Evolutionary conservation across 2,888 invertebrate genomes (phyloP).

Genomic region (Tachina fera): DNA sequence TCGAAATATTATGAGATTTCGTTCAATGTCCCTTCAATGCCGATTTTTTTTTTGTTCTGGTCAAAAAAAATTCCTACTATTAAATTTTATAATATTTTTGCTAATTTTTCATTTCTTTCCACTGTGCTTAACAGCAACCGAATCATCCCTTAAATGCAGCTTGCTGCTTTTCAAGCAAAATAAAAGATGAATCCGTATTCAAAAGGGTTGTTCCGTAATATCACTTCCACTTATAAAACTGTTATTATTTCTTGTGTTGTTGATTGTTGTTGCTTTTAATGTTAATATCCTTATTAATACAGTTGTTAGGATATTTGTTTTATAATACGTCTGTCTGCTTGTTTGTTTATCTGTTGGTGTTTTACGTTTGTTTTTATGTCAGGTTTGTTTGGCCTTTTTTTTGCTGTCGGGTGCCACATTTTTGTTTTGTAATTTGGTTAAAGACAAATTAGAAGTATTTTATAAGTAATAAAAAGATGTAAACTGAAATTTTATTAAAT

Average conservation of each 20-base stretch:
- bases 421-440: slow-evolving; percentile 55
- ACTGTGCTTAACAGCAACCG: slow-evolving; percentile 18
- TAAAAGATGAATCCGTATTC: slow-evolving; percentile 23
- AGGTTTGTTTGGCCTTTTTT: slow-evolving; percentile 5
- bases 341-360: not conserved
- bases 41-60: no score
- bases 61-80: not conserved
- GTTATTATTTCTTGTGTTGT: slow-evolving; percentile 65
- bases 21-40: no score
- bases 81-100: not conserved
- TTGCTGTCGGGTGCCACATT: slow-evolving; percentile 30
- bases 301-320: slow-evolving; percentile 66
- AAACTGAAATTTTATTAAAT: slow-evolving; percentile 41
- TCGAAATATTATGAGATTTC: no score
- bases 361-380: slow-evolving; percentile 2
- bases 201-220: slow-evolving; percentile 47
- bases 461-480: slow-evolving; percentile 53
- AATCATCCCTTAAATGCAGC: slow-evolving; percentile 32
- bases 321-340: slow-evolving; percentile 38
- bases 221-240: slow-evolving; percentile 47
- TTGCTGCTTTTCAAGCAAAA: not conserved
- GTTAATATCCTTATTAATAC: slow-evolving; percentile 65
- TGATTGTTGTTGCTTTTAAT: slow-evolving; percentile 74
- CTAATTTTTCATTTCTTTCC: not conserved
- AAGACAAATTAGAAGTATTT: slow-evolving; percentile 66